These are phyloP conservation scores for Parotocinclus haroldoi DNA, from an alignment of 2,797 vertebrate genomes.

Conservation along the genomic window DNA sequence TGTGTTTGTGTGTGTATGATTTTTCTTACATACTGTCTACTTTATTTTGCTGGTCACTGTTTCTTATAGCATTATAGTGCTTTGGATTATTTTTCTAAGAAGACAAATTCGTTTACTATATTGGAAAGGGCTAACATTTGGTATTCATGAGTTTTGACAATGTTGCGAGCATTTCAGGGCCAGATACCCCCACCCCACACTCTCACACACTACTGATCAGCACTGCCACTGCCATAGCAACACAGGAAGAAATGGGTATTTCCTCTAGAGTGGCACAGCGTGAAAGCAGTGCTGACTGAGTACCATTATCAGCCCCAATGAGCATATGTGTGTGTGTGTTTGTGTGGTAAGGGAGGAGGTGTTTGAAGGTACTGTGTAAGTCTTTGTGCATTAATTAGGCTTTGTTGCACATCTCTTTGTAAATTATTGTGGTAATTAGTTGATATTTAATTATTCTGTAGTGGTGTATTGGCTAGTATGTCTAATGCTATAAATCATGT, in stretches of 20 bases:
- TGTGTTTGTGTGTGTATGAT: too few relatives aligned
- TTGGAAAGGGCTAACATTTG: not conserved
- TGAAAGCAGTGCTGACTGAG: slow-evolving; percentile 45
- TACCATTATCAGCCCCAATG: slow-evolving; percentile 58
- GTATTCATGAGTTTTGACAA: not conserved
- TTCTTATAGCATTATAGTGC: too few relatives aligned
- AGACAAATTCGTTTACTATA: not conserved
- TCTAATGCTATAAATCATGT: too few relatives aligned
- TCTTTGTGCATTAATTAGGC: too few relatives aligned
- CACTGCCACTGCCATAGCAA: slow-evolving; percentile 73
- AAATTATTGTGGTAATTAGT: too few relatives aligned
- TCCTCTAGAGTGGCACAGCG: slow-evolving; percentile 49
- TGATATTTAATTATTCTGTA: too few relatives aligned
- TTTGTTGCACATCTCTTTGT: too few relatives aligned
- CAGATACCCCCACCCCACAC: slow-evolving; percentile 53
- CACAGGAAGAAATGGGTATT: slow-evolving; percentile 60
- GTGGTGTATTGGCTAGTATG: too few relatives aligned
- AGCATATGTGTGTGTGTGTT: slow-evolving; percentile 32
- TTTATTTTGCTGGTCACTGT: too few relatives aligned
- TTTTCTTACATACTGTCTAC: too few relatives aligned
- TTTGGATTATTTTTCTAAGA: too few relatives aligned
- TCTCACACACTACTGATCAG: slow-evolving; percentile 53
- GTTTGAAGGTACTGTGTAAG: too few relatives aligned
- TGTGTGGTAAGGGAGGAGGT: not conserved
- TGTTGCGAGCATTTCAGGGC: slow-evolving; percentile 56